Percentiles rank a stretch among this genome's conserved stretches.
Evolutionary conservation across 1,140 invertebrate species (phyloP).

Genomic region (Drosophila malerkotliana): DNA sequence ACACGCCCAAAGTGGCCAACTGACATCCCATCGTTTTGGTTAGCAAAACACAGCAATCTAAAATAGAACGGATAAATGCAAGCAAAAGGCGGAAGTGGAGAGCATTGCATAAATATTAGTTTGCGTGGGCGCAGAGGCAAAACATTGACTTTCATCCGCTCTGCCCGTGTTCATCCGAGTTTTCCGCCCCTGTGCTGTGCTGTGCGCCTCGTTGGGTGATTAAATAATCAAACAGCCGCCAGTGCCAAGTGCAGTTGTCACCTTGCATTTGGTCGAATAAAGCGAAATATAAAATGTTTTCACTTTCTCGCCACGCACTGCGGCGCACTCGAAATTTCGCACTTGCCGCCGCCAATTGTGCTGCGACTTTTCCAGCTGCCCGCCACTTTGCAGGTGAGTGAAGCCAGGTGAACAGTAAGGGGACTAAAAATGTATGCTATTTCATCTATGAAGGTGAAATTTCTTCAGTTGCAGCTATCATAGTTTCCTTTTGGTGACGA

Average conservation of each 20-base stretch:
- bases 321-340: slow-evolving; percentile 66
- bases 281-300: slow-evolving; percentile 63
- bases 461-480: neutral
- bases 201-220: slow-evolving; percentile 30
- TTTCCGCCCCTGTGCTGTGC: slow-evolving; percentile 5
- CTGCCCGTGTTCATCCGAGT: slow-evolving; percentile 18
- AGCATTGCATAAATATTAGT: slow-evolving; percentile 69
- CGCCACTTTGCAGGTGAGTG: slow-evolving; percentile 64
- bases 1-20: neutral
- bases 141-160: slow-evolving; percentile 61
- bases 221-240: slow-evolving; percentile 61
- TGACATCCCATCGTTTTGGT: neutral
- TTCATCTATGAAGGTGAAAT: neutral
- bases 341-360: slow-evolving; percentile 40
- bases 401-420: neutral
- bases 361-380: slow-evolving; percentile 28
- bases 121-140: slow-evolving; percentile 39
- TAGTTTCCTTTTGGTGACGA: too few relatives aligned
- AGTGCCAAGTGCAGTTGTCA: slow-evolving; percentile 46
- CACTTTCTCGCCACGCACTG: slow-evolving; percentile 76
- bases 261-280: slow-evolving; percentile 41
- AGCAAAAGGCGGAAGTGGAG: slow-evolving; percentile 68
- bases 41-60: slow-evolving; percentile 19
- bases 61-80: slow-evolving; percentile 53
- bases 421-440: neutral